Base-by-base conservation (phyloP, 2,888 invertebrate species). In the Catocala nupta region DNA sequence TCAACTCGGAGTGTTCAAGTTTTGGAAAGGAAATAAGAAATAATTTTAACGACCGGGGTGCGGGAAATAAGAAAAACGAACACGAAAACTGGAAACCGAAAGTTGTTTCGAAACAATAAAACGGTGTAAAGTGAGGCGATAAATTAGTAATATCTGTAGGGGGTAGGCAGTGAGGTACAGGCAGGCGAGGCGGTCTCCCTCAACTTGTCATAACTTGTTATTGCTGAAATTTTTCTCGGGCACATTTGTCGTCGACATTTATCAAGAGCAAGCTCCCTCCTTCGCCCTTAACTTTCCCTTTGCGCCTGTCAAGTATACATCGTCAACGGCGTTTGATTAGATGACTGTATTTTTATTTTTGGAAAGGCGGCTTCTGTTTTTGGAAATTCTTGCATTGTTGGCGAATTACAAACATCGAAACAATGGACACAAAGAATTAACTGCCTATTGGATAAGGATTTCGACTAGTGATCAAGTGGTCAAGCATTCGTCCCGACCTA, bases 81-180 rank as follows among this genome's bases (percentile, higher is more conserved):
- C 64, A 56, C 54, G 36, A 53, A 68, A 72, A 60, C 53, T 63
- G 42, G 53, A 63, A 62, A 70, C 55, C 51, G 59, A 66, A 69
- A 68, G 60, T 75, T 68, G 54, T 63, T 65, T 57, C 52, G 11
- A 61, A 75, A 77, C 77, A 76, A 69, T 68, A 74, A 69, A 71
- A 68, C 45, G 55, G 64, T 65, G 59, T 65, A 65, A 72, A 77
- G 72, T 68, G 59, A 33, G 50, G 49, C 70, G 55, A 76, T 77
- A 76, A 74, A 76, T 77, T 75, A 54, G 54, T 70, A 66, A 71
- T 74, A 65, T 65, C 57, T 67, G 61, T 39, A 34, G 44, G 44
- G 39, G n/a, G 42, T 16, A 25, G 33, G 11, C 3, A 3, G 33
- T 11, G 33, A 9, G 36, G 44, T 7, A 10, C 25, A 7, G n/a